phyloP scores from a whole-genome alignment of 2,888 invertebrate genomes.

The Mantis religiosa region DNA sequence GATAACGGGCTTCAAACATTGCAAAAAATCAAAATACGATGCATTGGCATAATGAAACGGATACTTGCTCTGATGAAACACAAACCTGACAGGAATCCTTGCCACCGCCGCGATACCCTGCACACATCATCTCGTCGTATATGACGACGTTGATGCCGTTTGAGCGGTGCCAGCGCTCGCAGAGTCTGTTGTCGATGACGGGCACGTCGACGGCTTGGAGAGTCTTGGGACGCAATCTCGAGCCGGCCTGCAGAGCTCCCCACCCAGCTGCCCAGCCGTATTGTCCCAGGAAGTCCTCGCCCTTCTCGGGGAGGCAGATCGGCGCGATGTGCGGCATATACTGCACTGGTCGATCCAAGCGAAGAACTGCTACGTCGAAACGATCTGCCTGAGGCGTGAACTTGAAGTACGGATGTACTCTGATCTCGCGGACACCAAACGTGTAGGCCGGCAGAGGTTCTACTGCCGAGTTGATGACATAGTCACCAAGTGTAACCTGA shows the following conservation, averaged over 20 bases:
- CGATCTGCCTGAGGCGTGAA: constrained; percentile 90
- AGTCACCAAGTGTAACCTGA: constrained; percentile 86
- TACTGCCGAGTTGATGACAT: constrained; percentile 89
- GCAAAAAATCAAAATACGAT: too few species aligned
- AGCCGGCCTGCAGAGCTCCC: constrained; percentile 81
- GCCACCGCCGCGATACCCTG: constrained; percentile 85
- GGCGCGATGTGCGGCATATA: constrained; percentile 60
- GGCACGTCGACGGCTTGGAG: constrained; percentile 89
- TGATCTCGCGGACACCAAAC: constrained; percentile 84
- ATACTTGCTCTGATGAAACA: background rate
- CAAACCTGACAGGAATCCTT: constrained; percentile 69
- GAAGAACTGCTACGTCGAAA: constrained; percentile 86
- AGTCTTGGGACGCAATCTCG: constrained; percentile 80
- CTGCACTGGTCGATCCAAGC: constrained; percentile 83
- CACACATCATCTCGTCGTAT: constrained; percentile 93
- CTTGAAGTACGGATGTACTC: constrained; percentile 87
- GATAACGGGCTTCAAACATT: too few species aligned
- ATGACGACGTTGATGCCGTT: constrained; percentile 84
- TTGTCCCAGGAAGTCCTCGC: constrained; percentile 84
- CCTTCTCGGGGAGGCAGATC: constrained; percentile 85
- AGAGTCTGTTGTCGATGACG: constrained; percentile 80
- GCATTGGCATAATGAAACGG: too few species aligned
- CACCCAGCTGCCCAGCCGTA: constrained; percentile 91
- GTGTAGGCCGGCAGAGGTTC: constrained; percentile 89
- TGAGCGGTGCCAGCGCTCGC: constrained; percentile 63